These are phyloP conservation scores for Alethe diademata DNA, from an alignment of 2,113 vertebrate genomes.

Conservation along the genomic window DNA sequence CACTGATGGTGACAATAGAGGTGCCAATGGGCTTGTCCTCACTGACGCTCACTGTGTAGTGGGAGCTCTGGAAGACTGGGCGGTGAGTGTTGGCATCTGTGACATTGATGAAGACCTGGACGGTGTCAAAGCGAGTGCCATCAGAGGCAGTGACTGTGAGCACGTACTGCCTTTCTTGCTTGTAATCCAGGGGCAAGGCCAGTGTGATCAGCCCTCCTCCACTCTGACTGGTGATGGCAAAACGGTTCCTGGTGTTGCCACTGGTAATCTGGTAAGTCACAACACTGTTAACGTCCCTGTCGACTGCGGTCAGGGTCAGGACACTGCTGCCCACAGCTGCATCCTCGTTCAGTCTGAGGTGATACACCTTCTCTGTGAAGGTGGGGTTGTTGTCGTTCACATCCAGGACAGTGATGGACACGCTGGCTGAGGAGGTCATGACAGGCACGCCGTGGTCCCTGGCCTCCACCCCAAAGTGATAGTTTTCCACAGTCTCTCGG, in stretches of 20 bases:
- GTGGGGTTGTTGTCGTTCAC: constrained; percentile 93
- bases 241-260: constrained; percentile 95
- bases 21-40: constrained; percentile 89
- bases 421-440: constrained; percentile 93
- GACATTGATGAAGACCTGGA: constrained; percentile 93
- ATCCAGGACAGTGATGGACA: constrained; percentile 91
- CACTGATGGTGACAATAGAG: constrained; percentile 87
- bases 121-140: constrained; percentile 86
- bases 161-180: constrained; percentile 94
- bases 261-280: constrained; percentile 97
- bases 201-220: constrained; percentile 91
- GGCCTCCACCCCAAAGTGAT: constrained; percentile 91
- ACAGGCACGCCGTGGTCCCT: constrained; percentile 85
- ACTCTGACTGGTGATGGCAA: constrained; percentile 95
- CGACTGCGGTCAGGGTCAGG: constrained; percentile 86
- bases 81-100: constrained; percentile 96
- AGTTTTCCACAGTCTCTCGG: constrained; percentile 88
- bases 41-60: constrained; percentile 85
- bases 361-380: constrained; percentile 89
- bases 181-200: constrained; percentile 94
- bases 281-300: constrained; percentile 91
- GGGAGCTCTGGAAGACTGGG: constrained; percentile 92
- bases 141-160: constrained; percentile 92
- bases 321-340: constrained; percentile 91
- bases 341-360: constrained; percentile 92